Evolutionary conservation across 2,888 invertebrate species (phyloP), one percentile per base, ranked within the genome.

Genomic region (Papilio elwesi): DNA sequence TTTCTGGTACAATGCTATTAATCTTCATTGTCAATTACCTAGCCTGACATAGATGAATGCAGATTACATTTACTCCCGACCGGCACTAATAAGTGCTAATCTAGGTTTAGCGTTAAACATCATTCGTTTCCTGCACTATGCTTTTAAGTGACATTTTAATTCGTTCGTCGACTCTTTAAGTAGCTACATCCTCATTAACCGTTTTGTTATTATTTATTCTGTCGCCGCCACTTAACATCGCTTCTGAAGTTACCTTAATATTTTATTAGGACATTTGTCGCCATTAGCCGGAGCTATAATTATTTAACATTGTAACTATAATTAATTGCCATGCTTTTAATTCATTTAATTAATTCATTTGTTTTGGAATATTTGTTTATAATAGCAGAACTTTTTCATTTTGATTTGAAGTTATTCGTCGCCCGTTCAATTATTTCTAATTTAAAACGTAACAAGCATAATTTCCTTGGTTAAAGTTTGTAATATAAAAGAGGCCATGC

Each of bases 151-250:
- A 89, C 88, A 87, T 89, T 87, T 90, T 90, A 91, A 91, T 91
- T 90, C 85, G 84, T 85, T 80, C 82, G 84, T 78, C 80, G 80
- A 80, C 83, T 82, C 80, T 81, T 26, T 90, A 93, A 93, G 92
- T 91, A 92, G 89, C 78, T 79, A 90, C 91, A 90, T 93, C 93
- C 93, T 93, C 90, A 93, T 93, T 92, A 93, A 87, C 79, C 77
- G 85, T 86, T 91, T 89, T 87, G 86, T 90, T 91, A 90, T 87
- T 89, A 86, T 89, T 89, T 89, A 84, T 84, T 83, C 87, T 86
- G 86, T 83, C 80, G 75, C 77, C 76, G 70, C 82, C 82, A 85
- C 86, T 89, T 85, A 84, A 85, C 85, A 85, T 81, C 80, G 74
- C 77, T 77, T 76, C 77, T 72, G 76, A 77, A 82, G 82, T 80